phyloP scores from a whole-genome alignment of 2,797 vertebrate species.

The Taeniopygia guttata region DNA sequence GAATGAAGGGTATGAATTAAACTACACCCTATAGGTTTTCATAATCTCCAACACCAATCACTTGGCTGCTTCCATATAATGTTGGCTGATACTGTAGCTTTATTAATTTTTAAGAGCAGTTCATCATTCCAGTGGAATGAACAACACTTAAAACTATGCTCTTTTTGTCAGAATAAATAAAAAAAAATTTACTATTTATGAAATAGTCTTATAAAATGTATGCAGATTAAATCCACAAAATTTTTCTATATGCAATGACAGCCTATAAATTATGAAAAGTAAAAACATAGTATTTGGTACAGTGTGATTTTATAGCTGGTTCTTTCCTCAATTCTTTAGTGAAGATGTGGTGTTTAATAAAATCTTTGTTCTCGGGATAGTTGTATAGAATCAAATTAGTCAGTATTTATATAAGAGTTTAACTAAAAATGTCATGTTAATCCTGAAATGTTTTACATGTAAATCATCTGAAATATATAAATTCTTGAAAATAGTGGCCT shows the following conservation, averaged over 20 bases:
- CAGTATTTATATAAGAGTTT: neutral
- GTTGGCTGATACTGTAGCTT: neutral
- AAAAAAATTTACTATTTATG: neutral
- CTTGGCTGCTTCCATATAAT: neutral
- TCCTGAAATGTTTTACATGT: neutral
- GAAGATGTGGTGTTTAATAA: neutral
- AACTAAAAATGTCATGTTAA: neutral
- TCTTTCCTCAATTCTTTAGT: neutral
- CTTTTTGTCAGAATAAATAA: neutral
- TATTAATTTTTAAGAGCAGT: neutral
- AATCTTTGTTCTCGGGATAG: neutral
- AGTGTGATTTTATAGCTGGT: neutral
- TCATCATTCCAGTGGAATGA: neutral
- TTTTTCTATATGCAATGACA: neutral
- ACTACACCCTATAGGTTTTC: neutral
- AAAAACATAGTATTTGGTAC: neutral
- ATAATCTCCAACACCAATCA: neutral
- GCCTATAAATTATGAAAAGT: neutral
- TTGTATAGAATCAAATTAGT: neutral
- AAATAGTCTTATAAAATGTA: neutral
- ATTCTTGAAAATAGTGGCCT: neutral
- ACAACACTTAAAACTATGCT: neutral
- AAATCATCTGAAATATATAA: neutral
- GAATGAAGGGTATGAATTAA: neutral
- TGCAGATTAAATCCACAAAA: neutral